Percentiles rank a stretch among this genome's conserved stretches.
phyloP scores from a whole-genome alignment of 2,888 invertebrate genomes.

The Brachycybe producta region DNA sequence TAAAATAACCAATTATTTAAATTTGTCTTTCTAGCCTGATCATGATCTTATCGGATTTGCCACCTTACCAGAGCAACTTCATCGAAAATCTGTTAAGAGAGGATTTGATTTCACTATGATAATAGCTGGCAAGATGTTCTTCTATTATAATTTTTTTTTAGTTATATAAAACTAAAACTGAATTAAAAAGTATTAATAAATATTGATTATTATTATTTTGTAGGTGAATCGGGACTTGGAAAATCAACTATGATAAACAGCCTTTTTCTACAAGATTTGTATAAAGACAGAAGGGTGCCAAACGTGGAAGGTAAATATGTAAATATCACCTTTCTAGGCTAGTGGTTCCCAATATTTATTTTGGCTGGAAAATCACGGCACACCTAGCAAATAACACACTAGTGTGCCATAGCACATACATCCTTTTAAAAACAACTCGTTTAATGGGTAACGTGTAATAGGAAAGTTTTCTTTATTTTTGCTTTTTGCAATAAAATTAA shows the following conservation, averaged over 20 bases:
- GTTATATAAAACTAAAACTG: not conserved
- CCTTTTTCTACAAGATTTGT: slow-evolving; percentile 81
- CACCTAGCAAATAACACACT: too few species aligned
- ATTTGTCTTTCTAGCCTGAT: slow-evolving; percentile 13
- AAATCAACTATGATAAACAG: slow-evolving; percentile 92
- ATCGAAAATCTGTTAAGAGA: slow-evolving; percentile 87
- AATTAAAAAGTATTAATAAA: not conserved
- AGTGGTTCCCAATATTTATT: not conserved
- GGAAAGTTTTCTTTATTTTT: too few species aligned
- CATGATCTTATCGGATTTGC: slow-evolving; percentile 86
- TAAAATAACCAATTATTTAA: too few species aligned
- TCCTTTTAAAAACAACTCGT: too few species aligned
- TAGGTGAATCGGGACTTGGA: slow-evolving; percentile 75
- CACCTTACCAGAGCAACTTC: slow-evolving; percentile 88
- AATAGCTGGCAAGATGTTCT: slow-evolving; percentile 55
- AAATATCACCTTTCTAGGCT: too few species aligned
- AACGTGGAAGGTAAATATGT: slow-evolving; percentile 50
- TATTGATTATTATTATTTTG: slow-evolving; percentile 18
- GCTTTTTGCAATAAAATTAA: too few species aligned
- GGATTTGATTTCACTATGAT: slow-evolving; percentile 94
- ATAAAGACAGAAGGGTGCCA: slow-evolving; percentile 64
- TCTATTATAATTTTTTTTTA: not conserved
- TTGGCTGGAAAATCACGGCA: too few species aligned
- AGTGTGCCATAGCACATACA: too few species aligned
- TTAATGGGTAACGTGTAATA: too few species aligned